These are phyloP conservation scores for Drosophila gunungcola DNA, from an alignment of 1,140 invertebrate genomes.

Conservation along the genomic window DNA sequence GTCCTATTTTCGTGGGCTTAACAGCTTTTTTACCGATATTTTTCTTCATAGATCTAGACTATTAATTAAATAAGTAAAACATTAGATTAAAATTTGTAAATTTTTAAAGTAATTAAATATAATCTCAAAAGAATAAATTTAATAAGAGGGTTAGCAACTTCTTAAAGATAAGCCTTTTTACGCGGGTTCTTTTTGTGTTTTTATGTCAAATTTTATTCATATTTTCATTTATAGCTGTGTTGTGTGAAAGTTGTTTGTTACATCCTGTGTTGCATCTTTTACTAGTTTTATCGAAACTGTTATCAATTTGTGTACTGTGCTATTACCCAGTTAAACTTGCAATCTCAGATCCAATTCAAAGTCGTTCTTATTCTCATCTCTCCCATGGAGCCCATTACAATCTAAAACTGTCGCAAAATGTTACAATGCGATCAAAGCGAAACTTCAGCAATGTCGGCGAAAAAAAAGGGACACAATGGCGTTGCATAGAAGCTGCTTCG, in stretches of 20 bases:
- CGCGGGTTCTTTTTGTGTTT: no score
- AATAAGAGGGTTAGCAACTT: no score
- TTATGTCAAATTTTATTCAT: no score
- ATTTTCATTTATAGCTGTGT: no score
- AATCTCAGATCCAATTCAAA: slow-evolving; percentile 23
- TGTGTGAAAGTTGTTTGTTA: not conserved
- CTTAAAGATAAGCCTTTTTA: no score
- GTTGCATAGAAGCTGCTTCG: slow-evolving; percentile 37
- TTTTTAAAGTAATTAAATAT: no score
- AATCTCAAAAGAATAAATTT: no score
- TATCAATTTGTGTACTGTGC: slow-evolving; percentile 17
- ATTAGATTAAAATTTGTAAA: no score
- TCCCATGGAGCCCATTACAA: slow-evolving; percentile 35
- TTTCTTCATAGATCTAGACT: no score
- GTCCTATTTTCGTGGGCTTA: no score
- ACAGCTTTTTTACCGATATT: no score
- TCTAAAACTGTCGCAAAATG: slow-evolving; percentile 63
- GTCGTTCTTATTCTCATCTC: slow-evolving; percentile 10
- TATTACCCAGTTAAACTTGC: slow-evolving; percentile 1
- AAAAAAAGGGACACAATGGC: slow-evolving; percentile 15
- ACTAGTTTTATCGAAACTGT: not conserved
- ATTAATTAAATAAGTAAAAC: no score
- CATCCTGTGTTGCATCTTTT: not conserved
- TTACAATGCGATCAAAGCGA: slow-evolving; percentile 53
- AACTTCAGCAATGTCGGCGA: slow-evolving; percentile 28